Conservation (phyloP, 2,797 vertebrate species). For the Ispidina picta region DNA sequence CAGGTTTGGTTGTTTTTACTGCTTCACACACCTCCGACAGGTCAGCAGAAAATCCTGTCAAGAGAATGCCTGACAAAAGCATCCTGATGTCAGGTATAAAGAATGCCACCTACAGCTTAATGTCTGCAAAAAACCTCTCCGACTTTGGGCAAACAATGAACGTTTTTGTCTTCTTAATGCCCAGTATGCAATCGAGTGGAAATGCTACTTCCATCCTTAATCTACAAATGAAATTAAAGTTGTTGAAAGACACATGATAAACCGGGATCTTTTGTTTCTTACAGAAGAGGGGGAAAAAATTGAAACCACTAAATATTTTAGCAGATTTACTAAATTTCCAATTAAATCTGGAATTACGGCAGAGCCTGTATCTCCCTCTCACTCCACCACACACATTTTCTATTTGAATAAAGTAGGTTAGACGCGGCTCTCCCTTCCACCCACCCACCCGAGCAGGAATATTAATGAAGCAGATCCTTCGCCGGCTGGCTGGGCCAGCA, state of each 20-base stretch:
- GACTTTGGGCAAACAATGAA: constrained; percentile 77
- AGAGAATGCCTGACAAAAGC: constrained; percentile 71
- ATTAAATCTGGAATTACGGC: constrained; percentile 79
- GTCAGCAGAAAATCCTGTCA: constrained; percentile 74
- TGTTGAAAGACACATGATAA: constrained; percentile 84
- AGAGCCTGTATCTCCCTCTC: constrained; percentile 31
- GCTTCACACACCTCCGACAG: constrained; percentile 68
- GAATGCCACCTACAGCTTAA: constrained; percentile 83
- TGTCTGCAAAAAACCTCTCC: constrained; percentile 61
- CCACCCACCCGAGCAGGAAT: constrained; percentile 26
- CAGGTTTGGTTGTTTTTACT: constrained; percentile 57
- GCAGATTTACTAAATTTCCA: constrained; percentile 87
- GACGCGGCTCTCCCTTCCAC: neutral
- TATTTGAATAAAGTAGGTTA: constrained; percentile 68
- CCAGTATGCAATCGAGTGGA: constrained; percentile 82
- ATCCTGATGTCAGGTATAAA: constrained; percentile 80
- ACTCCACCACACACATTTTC: constrained; percentile 40
- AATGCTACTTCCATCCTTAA: constrained; percentile 85
- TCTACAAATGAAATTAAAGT: constrained; percentile 88
- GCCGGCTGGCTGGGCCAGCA: neutral
- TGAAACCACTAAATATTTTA: constrained; percentile 85
- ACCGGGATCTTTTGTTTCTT: constrained; percentile 80
- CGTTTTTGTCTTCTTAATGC: constrained; percentile 80
- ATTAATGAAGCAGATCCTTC: constrained; percentile 18
- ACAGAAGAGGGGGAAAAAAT: constrained; percentile 74